phyloP scores from a whole-genome alignment of 1,140 invertebrate species.

The Papilio dardanus region DNA sequence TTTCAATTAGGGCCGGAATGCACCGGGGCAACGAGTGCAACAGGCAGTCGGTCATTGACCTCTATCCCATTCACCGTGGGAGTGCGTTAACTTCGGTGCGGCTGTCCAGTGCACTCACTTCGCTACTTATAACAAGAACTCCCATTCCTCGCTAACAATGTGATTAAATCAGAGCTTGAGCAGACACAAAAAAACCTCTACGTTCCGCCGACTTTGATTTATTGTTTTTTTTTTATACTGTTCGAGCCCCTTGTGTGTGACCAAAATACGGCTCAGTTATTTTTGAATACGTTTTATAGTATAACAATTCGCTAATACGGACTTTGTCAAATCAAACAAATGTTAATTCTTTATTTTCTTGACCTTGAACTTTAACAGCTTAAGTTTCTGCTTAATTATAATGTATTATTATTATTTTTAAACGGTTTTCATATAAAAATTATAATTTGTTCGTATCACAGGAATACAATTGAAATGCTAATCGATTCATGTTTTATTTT shows the following conservation, averaged over 20 bases:
- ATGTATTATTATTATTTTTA: neutral
- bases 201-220: neutral
- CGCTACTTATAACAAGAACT: slow-evolving; percentile 9
- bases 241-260: neutral
- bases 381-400: no score
- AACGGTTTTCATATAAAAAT: no score
- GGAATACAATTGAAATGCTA: slow-evolving; percentile 2
- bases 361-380: no score
- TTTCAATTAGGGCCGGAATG: slow-evolving; percentile 11
- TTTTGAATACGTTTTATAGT: neutral
- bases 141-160: slow-evolving; percentile 3
- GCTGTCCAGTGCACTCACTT: neutral
- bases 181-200: neutral
- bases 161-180: neutral
- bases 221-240: neutral
- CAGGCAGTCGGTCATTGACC: slow-evolving; percentile 5
- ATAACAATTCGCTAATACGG: neutral
- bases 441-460: neutral
- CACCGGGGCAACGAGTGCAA: slow-evolving; percentile 10
- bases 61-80: slow-evolving; percentile 11
- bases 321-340: neutral
- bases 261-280: neutral
- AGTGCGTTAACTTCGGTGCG: neutral
- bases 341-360: no score
- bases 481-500: neutral